A percentile compares a stretch with the other conserved stretches of the same genome.
Evolutionary conservation across 2,888 invertebrate genomes (phyloP).

Genomic region (Andricus quercusramuli): DNA sequence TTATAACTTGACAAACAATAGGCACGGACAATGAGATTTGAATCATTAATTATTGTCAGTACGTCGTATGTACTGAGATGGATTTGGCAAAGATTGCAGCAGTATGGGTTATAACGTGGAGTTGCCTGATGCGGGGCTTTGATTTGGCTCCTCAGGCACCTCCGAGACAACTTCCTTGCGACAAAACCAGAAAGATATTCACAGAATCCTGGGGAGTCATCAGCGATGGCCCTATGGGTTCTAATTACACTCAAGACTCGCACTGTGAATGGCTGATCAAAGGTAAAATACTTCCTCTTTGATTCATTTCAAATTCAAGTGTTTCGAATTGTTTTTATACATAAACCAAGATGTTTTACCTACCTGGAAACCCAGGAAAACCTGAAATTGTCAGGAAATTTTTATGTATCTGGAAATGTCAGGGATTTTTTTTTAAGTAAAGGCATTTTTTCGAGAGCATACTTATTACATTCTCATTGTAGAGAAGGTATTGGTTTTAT

Average conservation of each 20-base stretch:
- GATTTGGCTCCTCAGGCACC: constrained; percentile 72
- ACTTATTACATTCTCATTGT: too few species aligned
- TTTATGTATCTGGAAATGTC: too few species aligned
- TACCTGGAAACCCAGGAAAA: too few species aligned
- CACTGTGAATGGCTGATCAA: constrained; percentile 98
- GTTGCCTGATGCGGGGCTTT: constrained; percentile 72
- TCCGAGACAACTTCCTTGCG: constrained; percentile 84
- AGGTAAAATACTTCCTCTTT: constrained; percentile 79
- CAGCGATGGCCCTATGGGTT: constrained; percentile 91
- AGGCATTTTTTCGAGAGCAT: too few species aligned
- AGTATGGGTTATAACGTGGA: constrained; percentile 75
- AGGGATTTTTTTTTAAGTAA: too few species aligned
- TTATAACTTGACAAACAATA: constrained; percentile 26
- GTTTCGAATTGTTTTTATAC: too few species aligned
- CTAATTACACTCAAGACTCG: constrained; percentile 94
- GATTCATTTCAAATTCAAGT: background rate
- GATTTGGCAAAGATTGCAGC: constrained; percentile 70
- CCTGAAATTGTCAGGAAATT: too few species aligned
- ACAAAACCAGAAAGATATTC: constrained; percentile 90
- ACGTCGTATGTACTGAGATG: constrained; percentile 70
- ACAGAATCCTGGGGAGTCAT: constrained; percentile 91
- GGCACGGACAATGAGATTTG: constrained; percentile 58
- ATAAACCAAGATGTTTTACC: too few species aligned
- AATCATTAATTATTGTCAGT: constrained; percentile 47
- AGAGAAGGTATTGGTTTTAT: too few species aligned